Evolutionary conservation across 1,140 invertebrate genomes (phyloP).

Genomic region (Leptinotarsa undecemlineata): DNA sequence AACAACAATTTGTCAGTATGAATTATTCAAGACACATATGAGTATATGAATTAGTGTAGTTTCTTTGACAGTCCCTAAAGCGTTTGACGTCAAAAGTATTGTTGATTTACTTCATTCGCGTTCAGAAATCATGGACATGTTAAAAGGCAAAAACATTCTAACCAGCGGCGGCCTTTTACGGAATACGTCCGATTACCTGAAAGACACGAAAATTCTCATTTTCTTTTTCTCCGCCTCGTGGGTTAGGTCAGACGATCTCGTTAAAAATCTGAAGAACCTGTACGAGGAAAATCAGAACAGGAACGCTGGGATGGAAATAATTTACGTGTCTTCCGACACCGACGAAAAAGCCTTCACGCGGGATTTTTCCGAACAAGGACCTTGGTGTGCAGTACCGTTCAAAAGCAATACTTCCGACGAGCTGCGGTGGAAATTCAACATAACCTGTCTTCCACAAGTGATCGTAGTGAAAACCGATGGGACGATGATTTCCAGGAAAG

Average conservation of each 20-base stretch:
- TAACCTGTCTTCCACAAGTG: conserved; percentile 30
- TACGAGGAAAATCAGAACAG: conserved; percentile 37
- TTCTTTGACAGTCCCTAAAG: too few species aligned
- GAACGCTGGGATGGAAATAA: conserved; percentile 34
- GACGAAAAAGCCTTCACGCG: conserved; percentile 27
- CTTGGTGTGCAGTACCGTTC: conserved; percentile 36
- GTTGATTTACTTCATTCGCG: too few species aligned
- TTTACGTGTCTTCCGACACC: conserved; percentile 36
- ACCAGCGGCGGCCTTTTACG: conserved; percentile 29
- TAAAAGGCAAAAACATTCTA: conserved; percentile 32
- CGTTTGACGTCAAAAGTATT: too few species aligned
- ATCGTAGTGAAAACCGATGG: conserved; percentile 36
- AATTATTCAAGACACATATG: too few species aligned
- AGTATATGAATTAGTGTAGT: too few species aligned
- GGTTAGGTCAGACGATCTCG: conserved; percentile 27
- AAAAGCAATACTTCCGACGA: conserved; percentile 22
- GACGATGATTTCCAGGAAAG: conserved; percentile 33
- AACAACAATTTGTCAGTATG: too few species aligned
- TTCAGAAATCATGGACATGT: conserved; percentile 30
- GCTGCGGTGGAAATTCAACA: conserved; percentile 32
- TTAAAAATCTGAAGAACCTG: conserved; percentile 28
- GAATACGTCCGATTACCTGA: conserved; percentile 26
- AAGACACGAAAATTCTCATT: conserved; percentile 31
- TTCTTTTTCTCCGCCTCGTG: conserved; percentile 36
- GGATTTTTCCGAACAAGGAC: conserved; percentile 32